Percentiles rank a stretch among this genome's conserved stretches.
Evolutionary conservation across 2,797 vertebrate genomes (phyloP).

Genomic region (Petrocephalus schoutedeni): DNA sequence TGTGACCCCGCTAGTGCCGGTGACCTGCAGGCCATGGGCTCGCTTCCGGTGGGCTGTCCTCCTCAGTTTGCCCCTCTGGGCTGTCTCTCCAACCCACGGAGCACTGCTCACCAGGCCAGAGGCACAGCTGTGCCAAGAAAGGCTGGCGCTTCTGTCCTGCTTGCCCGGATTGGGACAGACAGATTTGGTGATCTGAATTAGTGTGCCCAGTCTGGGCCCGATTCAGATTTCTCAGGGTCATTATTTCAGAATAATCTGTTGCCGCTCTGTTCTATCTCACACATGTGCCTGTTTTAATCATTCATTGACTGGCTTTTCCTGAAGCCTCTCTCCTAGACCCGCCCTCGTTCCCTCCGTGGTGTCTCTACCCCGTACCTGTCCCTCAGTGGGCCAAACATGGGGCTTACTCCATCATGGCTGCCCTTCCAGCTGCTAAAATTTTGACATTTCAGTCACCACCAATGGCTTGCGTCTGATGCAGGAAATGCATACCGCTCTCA

Average conservation of each 20-base stretch:
- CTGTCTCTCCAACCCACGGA: background rate
- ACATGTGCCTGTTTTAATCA: background rate
- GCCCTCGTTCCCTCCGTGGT: background rate
- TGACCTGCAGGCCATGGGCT: background rate
- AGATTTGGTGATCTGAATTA: background rate
- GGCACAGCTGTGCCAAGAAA: background rate
- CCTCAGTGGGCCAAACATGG: background rate
- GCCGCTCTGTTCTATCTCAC: background rate
- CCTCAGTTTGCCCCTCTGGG: background rate
- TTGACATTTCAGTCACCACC: conserved; percentile 1
- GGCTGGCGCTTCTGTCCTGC: background rate
- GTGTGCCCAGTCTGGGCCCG: background rate
- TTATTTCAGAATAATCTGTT: background rate
- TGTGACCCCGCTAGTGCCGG: background rate
- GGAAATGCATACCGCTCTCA: background rate
- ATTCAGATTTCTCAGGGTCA: background rate
- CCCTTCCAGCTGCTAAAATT: background rate
- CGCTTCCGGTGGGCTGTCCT: background rate
- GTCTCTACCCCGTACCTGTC: background rate
- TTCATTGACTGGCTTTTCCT: background rate
- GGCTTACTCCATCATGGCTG: background rate
- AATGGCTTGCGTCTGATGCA: background rate
- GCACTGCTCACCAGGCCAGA: background rate
- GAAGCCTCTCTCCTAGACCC: background rate
- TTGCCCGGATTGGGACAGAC: background rate